A percentile compares a stretch with the other conserved stretches of the same genome.
These are phyloP conservation scores for Tiaroga cobitis DNA, from an alignment of 2,797 vertebrate genomes.

Conservation along the genomic window DNA sequence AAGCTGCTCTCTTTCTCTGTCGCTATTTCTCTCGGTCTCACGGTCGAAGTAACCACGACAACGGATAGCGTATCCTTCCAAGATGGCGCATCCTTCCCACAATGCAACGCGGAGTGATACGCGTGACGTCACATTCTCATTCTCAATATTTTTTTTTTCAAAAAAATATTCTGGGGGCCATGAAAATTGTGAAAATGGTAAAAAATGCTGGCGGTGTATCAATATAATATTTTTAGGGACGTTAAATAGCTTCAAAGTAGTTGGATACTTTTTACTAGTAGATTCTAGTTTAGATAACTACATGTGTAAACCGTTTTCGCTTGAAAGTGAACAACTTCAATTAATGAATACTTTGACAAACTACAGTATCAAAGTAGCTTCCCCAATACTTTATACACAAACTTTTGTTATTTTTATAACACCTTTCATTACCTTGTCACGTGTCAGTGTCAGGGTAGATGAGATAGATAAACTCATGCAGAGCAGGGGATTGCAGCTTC, in stretches of 20 bases:
- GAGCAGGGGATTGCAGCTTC: not conserved
- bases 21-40: too few species aligned
- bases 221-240: not conserved
- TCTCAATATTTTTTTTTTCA: too few species aligned
- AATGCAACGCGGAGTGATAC: too few species aligned
- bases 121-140: too few species aligned
- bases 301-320: not conserved
- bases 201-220: too few species aligned
- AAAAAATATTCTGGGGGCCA: not conserved
- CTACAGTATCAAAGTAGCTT: not conserved
- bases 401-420: conserved; percentile 3
- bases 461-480: not conserved
- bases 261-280: not conserved
- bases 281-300: not conserved
- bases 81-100: too few species aligned
- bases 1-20: too few species aligned
- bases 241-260: not conserved
- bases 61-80: too few species aligned
- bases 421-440: not conserved
- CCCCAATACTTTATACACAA: not conserved
- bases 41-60: too few species aligned
- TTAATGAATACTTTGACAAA: not conserved
- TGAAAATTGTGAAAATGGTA: too few species aligned
- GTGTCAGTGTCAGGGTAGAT: not conserved
- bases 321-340: not conserved